Conservation (phyloP, 2,888 invertebrate genomes). For the Megaustenia siamemsis region DNA sequence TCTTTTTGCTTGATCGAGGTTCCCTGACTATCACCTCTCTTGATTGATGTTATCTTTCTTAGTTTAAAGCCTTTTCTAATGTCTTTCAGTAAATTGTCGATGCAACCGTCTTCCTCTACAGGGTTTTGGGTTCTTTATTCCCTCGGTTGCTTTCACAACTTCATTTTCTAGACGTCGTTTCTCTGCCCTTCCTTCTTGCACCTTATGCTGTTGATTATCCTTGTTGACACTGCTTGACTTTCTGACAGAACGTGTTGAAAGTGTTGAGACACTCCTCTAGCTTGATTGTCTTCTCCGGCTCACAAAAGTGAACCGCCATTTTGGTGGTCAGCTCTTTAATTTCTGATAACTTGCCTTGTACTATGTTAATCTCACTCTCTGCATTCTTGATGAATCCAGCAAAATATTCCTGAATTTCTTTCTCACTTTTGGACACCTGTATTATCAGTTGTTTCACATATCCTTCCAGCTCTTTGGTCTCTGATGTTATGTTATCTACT, state of each 20-base stretch:
- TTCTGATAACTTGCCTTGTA: slow-evolving; percentile 89
- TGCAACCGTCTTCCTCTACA: slow-evolving; percentile 74
- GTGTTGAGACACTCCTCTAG: slow-evolving; percentile 96
- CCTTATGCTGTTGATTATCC: slow-evolving; percentile 90
- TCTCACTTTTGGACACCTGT: slow-evolving; percentile 89
- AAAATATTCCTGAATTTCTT: slow-evolving; percentile 92
- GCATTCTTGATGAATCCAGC: slow-evolving; percentile 87
- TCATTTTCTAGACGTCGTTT: slow-evolving; percentile 88
- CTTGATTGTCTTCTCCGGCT: slow-evolving; percentile 92
- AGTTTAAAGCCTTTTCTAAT: slow-evolving; percentile 73
- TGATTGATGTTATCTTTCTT: slow-evolving; percentile 60
- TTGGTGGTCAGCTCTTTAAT: slow-evolving; percentile 89
- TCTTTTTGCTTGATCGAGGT: slow-evolving; percentile 32
- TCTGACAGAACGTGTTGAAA: slow-evolving; percentile 91
- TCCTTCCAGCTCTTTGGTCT: slow-evolving; percentile 89
- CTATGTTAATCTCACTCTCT: slow-evolving; percentile 69
- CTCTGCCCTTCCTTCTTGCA: slow-evolving; percentile 93
- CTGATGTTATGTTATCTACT: slow-evolving; percentile 92
- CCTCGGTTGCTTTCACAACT: slow-evolving; percentile 66
- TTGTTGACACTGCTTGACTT: slow-evolving; percentile 80
- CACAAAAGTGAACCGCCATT: slow-evolving; percentile 95
- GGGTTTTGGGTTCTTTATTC: slow-evolving; percentile 58
- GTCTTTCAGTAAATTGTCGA: slow-evolving; percentile 73
- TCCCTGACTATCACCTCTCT: slow-evolving; percentile 34
- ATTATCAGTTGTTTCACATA: slow-evolving; percentile 89